phyloP scores from a whole-genome alignment of 2,113 vertebrate species.

The Spheniscus mendiculus region DNA sequence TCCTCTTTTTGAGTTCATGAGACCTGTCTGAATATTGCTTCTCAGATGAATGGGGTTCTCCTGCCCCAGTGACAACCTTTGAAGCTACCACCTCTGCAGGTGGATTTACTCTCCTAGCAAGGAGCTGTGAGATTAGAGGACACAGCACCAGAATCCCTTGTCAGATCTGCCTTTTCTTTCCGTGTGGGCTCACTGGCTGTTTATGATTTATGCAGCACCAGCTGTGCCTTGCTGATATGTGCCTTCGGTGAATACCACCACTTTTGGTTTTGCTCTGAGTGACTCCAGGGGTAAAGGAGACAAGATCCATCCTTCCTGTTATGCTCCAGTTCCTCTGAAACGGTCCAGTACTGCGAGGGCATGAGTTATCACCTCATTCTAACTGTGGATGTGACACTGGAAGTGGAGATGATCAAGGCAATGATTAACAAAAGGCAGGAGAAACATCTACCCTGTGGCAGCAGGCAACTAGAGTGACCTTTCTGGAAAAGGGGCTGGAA shows the following conservation, averaged over 20 bases:
- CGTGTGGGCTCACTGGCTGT: neutral
- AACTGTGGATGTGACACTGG: neutral
- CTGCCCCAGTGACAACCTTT: neutral
- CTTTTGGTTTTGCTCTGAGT: neutral
- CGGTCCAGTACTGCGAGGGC: rapidly evolving
- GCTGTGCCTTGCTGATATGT: neutral
- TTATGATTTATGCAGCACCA: neutral
- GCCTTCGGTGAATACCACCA: neutral
- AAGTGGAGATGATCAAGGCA: neutral
- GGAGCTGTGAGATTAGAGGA: neutral
- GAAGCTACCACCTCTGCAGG: neutral
- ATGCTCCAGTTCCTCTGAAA: neutral
- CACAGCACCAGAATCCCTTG: neutral
- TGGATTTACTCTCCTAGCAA: neutral
- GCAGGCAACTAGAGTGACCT: neutral
- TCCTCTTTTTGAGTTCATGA: neutral
- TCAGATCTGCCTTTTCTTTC: neutral
- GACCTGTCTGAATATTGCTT: neutral
- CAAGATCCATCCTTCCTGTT: neutral
- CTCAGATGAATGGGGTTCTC: neutral
- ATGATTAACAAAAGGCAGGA: neutral
- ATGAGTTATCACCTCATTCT: neutral
- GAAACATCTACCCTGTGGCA: neutral
- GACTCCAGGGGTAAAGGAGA: neutral
- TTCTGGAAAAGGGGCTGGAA: neutral